Conservation (phyloP, 2,113 vertebrate species). For the Pristiophorus japonicus region DNA sequence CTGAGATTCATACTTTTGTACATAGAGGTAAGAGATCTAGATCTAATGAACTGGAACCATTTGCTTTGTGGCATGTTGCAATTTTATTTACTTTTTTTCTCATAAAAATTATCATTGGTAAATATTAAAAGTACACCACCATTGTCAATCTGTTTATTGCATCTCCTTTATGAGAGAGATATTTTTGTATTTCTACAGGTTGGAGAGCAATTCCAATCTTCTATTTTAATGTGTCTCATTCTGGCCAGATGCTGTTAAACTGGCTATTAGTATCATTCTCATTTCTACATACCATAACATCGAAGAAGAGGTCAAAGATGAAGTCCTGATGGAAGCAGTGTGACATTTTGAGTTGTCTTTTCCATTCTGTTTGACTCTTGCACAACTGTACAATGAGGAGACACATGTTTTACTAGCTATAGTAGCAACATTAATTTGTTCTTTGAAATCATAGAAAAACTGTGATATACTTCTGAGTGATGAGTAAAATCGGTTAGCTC, state of each 20-base stretch:
- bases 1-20: conserved; percentile 82
- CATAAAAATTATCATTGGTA: not conserved
- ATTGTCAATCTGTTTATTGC: not conserved
- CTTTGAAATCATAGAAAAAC: not conserved
- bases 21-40: conserved; percentile 73
- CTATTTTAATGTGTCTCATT: not conserved
- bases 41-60: not conserved
- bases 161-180: not conserved
- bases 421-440: not conserved
- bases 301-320: not conserved
- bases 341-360: not conserved
- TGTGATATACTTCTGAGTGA: not conserved
- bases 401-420: not conserved
- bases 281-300: not conserved
- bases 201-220: not conserved
- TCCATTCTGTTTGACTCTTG: not conserved
- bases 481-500: not conserved
- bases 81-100: not conserved
- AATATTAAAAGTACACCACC: not conserved
- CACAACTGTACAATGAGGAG: not conserved
- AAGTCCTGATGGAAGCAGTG: not conserved
- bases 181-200: not conserved
- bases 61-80: conserved; percentile 13
- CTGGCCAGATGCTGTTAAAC: not conserved
- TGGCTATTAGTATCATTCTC: not conserved